A percentile compares a stretch with the other conserved stretches of the same genome.
These are phyloP conservation scores for Peromyscus aztecus DNA, from an alignment of 2,797 vertebrate genomes.

Conservation along the genomic window DNA sequence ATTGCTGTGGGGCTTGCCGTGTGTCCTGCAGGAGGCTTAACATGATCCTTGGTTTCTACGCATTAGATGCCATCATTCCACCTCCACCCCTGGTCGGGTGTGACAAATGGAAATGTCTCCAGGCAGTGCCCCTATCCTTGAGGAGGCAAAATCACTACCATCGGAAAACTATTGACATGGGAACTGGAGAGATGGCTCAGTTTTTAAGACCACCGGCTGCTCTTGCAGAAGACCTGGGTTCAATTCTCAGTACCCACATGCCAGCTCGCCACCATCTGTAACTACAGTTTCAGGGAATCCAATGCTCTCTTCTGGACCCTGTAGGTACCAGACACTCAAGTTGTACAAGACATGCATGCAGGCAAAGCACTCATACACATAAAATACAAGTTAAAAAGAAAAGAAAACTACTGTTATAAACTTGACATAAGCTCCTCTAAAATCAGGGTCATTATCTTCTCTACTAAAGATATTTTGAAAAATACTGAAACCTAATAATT, in stretches of 20 bases:
- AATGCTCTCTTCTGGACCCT: background rate
- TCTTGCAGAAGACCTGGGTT: background rate
- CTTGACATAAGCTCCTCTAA: background rate
- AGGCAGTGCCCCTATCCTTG: background rate
- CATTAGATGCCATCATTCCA: no score
- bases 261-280: background rate
- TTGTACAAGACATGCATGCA: no score
- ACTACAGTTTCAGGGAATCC: background rate
- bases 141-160: background rate
- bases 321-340: background rate
- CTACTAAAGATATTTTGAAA: background rate
- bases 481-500: background rate
- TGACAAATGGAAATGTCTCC: background rate
- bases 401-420: background rate
- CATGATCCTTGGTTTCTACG: background rate
- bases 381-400: background rate
- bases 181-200: no score
- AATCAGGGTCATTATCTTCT: background rate
- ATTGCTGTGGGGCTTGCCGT: background rate
- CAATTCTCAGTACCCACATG: background rate
- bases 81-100: background rate
- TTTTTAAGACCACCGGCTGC: background rate
- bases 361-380: background rate
- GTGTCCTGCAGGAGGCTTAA: background rate
- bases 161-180: background rate